Evolutionary conservation across 2,888 invertebrate species (phyloP).

Genomic region (Lasioglossum calceatum): DNA sequence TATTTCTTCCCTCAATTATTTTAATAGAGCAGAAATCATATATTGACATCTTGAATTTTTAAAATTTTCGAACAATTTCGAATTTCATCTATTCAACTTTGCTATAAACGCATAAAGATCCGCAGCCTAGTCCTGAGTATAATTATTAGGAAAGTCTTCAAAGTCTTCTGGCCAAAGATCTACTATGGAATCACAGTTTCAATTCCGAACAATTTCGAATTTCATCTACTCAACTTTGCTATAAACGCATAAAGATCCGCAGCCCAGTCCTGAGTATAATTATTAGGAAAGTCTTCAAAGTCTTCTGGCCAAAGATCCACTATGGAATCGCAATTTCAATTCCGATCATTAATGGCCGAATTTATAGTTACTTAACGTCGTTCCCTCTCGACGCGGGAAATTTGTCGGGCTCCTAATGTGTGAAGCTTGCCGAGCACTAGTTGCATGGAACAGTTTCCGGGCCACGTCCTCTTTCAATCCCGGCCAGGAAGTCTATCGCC

Average conservation of each 20-base stretch:
- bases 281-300: no score
- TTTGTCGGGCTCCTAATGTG: constrained; percentile 1
- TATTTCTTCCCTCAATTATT: no score
- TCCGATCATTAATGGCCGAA: neutral
- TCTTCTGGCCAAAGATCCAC: neutral
- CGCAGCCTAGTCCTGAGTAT: no score
- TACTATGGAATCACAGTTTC: neutral
- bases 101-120: no score
- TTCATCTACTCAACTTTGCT: no score
- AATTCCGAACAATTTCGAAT: neutral
- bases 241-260: no score
- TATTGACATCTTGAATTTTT: no score
- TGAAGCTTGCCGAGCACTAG: neutral
- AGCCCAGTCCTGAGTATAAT: no score
- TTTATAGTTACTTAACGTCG: neutral
- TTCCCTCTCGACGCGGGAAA: neutral
- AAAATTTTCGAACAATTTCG: no score
- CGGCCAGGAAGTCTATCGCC: constrained; percentile 61
- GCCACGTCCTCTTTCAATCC: constrained; percentile 35
- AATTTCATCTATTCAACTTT: no score
- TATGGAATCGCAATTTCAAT: neutral
- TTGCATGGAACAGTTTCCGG: constrained; percentile 48
- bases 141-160: no score
- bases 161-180: neutral
- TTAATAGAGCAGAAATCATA: no score